Base-by-base conservation (phyloP, 2,888 invertebrate genomes). In the Osmoderma eremita region DNA sequence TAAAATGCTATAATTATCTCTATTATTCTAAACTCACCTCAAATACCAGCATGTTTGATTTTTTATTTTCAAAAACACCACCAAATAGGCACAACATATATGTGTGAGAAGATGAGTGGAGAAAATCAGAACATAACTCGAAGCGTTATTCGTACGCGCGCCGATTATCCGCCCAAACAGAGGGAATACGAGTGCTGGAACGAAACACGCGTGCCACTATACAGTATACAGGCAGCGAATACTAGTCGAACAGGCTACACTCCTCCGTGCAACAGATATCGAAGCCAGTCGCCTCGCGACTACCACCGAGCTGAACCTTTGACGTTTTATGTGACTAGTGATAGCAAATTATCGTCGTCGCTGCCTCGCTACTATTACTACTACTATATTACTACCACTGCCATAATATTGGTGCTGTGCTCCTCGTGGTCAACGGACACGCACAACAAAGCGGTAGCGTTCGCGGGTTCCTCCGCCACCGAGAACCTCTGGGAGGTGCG, bases 31-130 rank as follows among this genome's bases (percentile, higher is more conserved):
- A 65, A 69, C 72, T 67, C 58, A 72, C 72, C 72, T 71, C 72
- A 36, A 72, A 72, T 64, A 72, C 71, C 61, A 72, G 67, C 72
- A 72, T 72, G 53, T 66, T 70, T 6, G 58, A 61, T 24, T 15
- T 58, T 56, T 58, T 53, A 17, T 41, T 56, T 17, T 30, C 49
- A 45, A 51, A 50, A 50, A 61, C 56, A 61, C 56, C 66, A 56
- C 48, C 42, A 51, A 63, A 69, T 67, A 49, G 22, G 24, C 65
- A 58, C 63, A 66, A 69, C 48, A 63, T 49, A 51, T 38, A 53
- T 22, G 13, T 48, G n/a, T 8, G 10, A 24, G 17, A 15, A 15
- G 36, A 50, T 50, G 8, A 39, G 22, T 6, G 15, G 6, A 42
- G 42, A 53, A 36, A 63, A 50, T 22, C 12, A 51, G 38, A 50